These are phyloP conservation scores for Dunckerocampus dactyliophorus DNA, from an alignment of 2,113 vertebrate species.

Conservation along the genomic window DNA sequence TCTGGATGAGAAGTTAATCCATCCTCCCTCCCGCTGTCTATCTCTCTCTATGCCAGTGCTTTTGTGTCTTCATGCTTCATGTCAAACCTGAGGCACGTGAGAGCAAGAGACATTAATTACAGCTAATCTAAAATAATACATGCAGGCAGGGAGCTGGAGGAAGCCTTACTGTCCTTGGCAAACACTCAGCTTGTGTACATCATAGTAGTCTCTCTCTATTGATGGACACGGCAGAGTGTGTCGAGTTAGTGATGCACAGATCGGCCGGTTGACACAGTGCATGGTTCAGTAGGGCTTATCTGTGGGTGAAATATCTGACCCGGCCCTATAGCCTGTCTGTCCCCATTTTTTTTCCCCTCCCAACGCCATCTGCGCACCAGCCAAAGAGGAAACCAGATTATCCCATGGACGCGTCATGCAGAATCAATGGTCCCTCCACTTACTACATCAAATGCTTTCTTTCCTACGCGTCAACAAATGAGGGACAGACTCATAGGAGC, in stretches of 20 bases:
- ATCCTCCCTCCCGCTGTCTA: constrained; percentile 14
- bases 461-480: neutral
- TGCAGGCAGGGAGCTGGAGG: constrained; percentile 6
- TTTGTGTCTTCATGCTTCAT: constrained; percentile 3
- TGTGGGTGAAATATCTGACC: constrained; percentile 47
- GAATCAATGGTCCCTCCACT: constrained; percentile 45
- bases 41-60: constrained; percentile 6
- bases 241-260: constrained; percentile 22
- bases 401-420: constrained; percentile 49
- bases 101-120: constrained; percentile 32
- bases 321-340: constrained; percentile 49
- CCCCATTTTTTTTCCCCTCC: constrained; percentile 51
- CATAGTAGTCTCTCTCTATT: neutral
- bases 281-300: constrained; percentile 58
- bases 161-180: neutral
- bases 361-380: constrained; percentile 64
- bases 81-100: constrained; percentile 29
- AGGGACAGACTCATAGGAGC: too few species aligned
- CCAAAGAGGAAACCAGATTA: constrained; percentile 70
- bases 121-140: constrained; percentile 36
- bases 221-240: neutral
- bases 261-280: constrained; percentile 27
- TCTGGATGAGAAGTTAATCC: constrained; percentile 72
- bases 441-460: constrained; percentile 5
- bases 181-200: neutral